Evolutionary conservation across 1,140 invertebrate species (phyloP).

Genomic region (Zeugodacus cucurbitae): DNA sequence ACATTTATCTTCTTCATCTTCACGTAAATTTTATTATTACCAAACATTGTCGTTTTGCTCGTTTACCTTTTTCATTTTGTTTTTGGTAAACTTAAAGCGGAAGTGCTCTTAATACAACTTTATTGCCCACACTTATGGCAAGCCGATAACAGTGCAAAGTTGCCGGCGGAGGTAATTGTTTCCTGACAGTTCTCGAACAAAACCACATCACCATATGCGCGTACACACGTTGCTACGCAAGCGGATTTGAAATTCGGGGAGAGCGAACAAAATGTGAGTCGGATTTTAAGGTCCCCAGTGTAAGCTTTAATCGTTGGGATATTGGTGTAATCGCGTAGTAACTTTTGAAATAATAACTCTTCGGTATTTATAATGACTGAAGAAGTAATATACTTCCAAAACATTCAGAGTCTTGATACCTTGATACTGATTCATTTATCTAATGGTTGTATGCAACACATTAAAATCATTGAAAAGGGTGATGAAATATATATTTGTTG

Average conservation of each 20-base stretch:
- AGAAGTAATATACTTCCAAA: too few relatives aligned
- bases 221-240: not conserved
- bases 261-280: not conserved
- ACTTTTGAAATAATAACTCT: too few relatives aligned
- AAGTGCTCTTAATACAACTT: not conserved
- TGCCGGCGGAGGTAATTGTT: not conserved
- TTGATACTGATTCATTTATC: too few relatives aligned
- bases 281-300: not conserved
- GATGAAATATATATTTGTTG: too few relatives aligned
- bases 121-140: not conserved
- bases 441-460: too few relatives aligned
- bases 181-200: not conserved
- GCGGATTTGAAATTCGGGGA: not conserved
- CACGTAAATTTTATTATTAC: not conserved
- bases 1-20: not conserved
- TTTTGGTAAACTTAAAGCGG: not conserved
- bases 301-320: not conserved
- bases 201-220: not conserved
- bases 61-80: not conserved
- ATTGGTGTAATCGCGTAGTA: not conserved
- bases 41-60: not conserved
- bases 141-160: not conserved
- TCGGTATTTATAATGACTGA: too few relatives aligned
- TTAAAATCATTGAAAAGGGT: too few relatives aligned
- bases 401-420: too few relatives aligned